Conservation (phyloP, 2,797 vertebrate species). For the Florisuga fusca region DNA sequence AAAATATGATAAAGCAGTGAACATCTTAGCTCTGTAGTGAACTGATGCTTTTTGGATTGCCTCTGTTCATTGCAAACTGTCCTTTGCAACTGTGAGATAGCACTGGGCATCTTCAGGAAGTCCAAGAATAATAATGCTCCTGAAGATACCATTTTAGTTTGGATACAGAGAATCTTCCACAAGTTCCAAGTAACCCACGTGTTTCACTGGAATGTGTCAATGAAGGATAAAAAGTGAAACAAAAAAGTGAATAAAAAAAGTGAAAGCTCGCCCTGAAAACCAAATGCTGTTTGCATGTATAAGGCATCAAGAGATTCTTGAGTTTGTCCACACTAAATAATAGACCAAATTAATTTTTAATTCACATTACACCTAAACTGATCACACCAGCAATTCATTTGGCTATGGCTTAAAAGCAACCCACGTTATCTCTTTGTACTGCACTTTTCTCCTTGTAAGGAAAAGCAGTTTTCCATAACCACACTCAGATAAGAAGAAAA, state of each 20-base stretch:
- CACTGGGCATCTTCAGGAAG: neutral
- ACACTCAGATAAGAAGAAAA: neutral
- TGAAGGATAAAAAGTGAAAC: neutral
- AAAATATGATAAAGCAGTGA: neutral
- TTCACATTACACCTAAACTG: neutral
- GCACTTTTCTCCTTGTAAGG: neutral
- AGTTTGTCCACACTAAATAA: neutral
- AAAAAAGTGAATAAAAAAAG: neutral
- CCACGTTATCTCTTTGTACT: neutral
- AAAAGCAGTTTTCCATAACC: neutral
- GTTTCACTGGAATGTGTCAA: neutral
- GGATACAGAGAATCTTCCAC: neutral
- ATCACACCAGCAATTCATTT: neutral
- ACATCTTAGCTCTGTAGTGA: neutral
- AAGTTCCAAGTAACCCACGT: neutral
- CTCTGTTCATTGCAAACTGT: neutral
- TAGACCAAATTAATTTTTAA: neutral
- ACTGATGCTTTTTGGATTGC: neutral
- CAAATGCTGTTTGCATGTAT: neutral
- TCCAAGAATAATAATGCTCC: neutral
- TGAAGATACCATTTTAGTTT: neutral
- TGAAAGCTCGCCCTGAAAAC: neutral
- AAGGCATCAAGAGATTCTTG: neutral
- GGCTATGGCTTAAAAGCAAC: neutral
- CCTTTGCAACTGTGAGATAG: neutral